A percentile compares a stretch with the other conserved stretches of the same genome.
Evolutionary conservation across 2,888 invertebrate species (phyloP).

Genomic region (Thysanoteuthis rhombus): DNA sequence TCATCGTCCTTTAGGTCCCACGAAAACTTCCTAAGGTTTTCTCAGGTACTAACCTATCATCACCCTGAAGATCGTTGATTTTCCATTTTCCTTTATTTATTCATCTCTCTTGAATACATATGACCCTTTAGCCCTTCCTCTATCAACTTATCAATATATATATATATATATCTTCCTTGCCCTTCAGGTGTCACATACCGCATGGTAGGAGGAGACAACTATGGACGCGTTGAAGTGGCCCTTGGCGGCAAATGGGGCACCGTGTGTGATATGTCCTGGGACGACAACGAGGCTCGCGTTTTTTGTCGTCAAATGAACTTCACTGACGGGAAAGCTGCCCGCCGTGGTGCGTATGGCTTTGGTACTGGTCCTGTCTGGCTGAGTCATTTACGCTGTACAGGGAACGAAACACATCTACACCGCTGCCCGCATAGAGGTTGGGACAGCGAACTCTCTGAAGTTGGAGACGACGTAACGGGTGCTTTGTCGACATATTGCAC

Average conservation of each 20-base stretch:
- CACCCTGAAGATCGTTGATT: no score
- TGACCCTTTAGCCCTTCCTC: neutral
- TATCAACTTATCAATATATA: no score
- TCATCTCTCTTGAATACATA: no score
- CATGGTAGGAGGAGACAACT: conserved; percentile 43
- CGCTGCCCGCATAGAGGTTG: conserved; percentile 57
- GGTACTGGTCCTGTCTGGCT: conserved; percentile 63
- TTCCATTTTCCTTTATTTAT: no score
- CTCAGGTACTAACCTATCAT: no score
- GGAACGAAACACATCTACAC: conserved; percentile 50
- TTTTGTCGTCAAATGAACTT: conserved; percentile 54
- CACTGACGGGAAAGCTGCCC: conserved; percentile 52
- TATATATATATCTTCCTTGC: no score
- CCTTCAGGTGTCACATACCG: conserved; percentile 53
- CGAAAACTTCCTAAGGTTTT: no score
- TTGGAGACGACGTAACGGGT: conserved; percentile 41
- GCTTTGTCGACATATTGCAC: conserved; percentile 48
- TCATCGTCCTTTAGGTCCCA: no score
- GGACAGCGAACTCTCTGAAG: conserved; percentile 39
- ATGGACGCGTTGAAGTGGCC: conserved; percentile 74
- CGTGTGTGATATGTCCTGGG: conserved; percentile 81
- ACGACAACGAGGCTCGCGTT: conserved; percentile 76
- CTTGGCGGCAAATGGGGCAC: conserved; percentile 78
- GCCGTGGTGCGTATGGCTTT: conserved; percentile 43
- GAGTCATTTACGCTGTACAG: conserved; percentile 53